Evolutionary conservation across 2,797 vertebrate genomes (phyloP), one percentile per base, ranked within the genome.

Genomic region (Enteromius anoplus): DNA sequence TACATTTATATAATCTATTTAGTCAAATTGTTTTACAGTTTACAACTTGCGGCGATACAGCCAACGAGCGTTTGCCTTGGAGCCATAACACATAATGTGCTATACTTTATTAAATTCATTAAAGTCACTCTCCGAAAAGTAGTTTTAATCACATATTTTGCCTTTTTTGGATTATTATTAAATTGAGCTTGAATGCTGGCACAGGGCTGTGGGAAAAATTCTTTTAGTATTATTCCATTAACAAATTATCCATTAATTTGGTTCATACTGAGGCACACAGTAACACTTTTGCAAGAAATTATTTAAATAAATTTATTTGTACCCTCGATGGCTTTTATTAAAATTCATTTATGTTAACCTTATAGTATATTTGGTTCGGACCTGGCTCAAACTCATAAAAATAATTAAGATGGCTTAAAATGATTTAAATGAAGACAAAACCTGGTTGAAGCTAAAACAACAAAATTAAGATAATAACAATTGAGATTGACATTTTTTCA

Each of bases 1-100:
- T 80, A 14, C 42, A n/a, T 65, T 12, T 23, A 47, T 32, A 53
- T 23, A 37, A 78, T 68, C 14, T 34, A 23, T 51, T 78, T 26
- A 29, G n/a, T n/a, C 40, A 45, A 45, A 80, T 71, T 71, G 37
- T 80, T 70, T 81, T 82, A 72, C 14, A 10, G 8, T 72, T 62
- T 81, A 53, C 70, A 40, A 53, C 70, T 82, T 75, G 21, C 70
- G 42, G 32, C 2, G 0, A 66, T 26, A 40, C n/a, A 64, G 79
- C 65, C 78, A 80, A 80, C n/a, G 23, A 80, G 51, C 0, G 3
- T 78, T 66, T 34, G 66, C 65, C 58, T 32, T 80, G 78, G 8
- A 70, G 34, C 15, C 34, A 6, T 42, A 70, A 70, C 32, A 77
- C 19, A 19, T 37, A 51, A 81, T 49, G 7, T 32, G 40, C 26